Percentiles rank a stretch among this genome's conserved stretches.
Evolutionary conservation across 2,113 vertebrate genomes (phyloP).

Genomic region (Stercorarius parasiticus): DNA sequence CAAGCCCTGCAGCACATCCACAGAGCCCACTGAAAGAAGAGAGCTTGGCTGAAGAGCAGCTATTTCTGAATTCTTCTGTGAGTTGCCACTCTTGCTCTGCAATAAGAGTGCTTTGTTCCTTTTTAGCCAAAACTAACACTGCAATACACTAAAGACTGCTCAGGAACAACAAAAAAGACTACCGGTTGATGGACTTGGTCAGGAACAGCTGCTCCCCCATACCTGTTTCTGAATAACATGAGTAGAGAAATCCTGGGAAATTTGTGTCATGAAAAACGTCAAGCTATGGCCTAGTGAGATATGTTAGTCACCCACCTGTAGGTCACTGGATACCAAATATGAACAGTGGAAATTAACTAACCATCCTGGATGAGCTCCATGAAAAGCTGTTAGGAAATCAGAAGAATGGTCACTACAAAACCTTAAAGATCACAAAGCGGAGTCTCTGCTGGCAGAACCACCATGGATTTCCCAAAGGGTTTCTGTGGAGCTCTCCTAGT

Average conservation of each 20-base stretch:
- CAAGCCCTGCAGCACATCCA: constrained; percentile 2
- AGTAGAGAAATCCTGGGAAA: not conserved
- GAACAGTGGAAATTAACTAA: not conserved
- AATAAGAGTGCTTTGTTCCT: not conserved
- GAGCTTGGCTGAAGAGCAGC: not conserved
- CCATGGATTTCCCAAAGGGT: not conserved
- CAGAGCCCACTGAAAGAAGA: not conserved
- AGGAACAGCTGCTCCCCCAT: not conserved
- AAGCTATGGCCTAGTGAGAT: not conserved
- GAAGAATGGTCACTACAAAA: not conserved
- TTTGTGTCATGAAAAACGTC: not conserved
- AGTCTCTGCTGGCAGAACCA: not conserved
- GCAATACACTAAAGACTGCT: not conserved
- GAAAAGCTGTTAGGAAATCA: not conserved
- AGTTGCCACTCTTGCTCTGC: not conserved
- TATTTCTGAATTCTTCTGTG: not conserved
- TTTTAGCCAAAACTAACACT: not conserved
- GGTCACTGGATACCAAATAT: not conserved
- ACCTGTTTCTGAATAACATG: not conserved
- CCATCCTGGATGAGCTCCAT: not conserved
- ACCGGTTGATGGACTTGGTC: not conserved
- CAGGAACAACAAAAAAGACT: not conserved
- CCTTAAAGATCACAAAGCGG: not conserved
- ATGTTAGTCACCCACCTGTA: not conserved
- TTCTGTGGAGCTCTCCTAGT: not conserved